A percentile compares a stretch with the other conserved stretches of the same genome.
phyloP scores from a whole-genome alignment of 2,113 vertebrate species.

The Percina caprodes region DNA sequence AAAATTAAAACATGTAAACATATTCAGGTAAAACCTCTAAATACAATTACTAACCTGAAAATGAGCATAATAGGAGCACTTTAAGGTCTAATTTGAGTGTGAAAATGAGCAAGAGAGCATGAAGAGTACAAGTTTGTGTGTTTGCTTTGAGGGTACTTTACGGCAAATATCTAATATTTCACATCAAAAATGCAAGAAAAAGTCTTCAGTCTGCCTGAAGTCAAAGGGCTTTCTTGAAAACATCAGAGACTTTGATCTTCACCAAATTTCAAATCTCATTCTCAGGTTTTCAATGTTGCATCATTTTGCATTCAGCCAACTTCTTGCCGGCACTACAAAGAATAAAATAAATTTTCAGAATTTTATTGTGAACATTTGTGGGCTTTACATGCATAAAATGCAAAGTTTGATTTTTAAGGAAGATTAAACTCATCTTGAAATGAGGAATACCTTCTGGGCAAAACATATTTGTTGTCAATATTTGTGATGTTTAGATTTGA shows the following conservation, averaged over 20 bases:
- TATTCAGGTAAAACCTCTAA: no score
- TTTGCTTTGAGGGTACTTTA: constrained; percentile 6
- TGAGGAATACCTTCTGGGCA: constrained; percentile 7
- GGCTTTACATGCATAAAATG: neutral
- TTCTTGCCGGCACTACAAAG: neutral
- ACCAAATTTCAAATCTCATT: constrained; percentile 13
- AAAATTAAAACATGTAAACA: no score
- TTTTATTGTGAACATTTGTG: neutral
- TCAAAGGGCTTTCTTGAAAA: constrained; percentile 15
- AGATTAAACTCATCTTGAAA: neutral
- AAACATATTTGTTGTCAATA: constrained; percentile 8
- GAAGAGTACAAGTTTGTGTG: neutral
- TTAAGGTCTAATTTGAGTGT: neutral
- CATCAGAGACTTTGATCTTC: constrained; percentile 29
- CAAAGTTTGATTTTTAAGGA: constrained; percentile 1
- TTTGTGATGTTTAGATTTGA: constrained; percentile 15
- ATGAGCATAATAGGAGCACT: no score
- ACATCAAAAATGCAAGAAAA: constrained; percentile 23
- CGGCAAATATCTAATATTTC: constrained; percentile 7
- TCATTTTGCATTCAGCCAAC: constrained; percentile 28
- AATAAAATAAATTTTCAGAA: neutral
- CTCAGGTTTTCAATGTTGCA: neutral
- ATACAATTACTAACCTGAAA: no score
- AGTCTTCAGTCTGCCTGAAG: constrained; percentile 18
- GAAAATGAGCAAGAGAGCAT: neutral